These are phyloP conservation scores for Plumapathes pennacea DNA, from an alignment of 92 coral and sea anemone species.

Conservation along the genomic window DNA sequence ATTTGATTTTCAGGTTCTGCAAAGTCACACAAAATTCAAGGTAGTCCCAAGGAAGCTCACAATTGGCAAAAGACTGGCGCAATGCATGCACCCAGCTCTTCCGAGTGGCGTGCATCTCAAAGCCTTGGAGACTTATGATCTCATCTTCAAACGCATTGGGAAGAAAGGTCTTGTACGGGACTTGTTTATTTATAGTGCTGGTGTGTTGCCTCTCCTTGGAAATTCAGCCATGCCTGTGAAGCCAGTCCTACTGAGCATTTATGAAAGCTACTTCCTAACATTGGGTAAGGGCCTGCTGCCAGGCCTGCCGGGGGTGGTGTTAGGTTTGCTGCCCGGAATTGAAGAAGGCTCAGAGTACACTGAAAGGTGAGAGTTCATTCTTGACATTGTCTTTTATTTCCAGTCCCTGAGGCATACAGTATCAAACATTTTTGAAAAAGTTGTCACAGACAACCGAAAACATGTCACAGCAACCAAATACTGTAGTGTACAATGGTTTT, in stretches of 20 bases:
- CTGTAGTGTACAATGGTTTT: no score
- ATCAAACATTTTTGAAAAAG: no score
- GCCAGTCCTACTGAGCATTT: slow-evolving; percentile 80
- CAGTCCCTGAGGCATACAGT: no score
- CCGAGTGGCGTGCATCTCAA: slow-evolving; percentile 96
- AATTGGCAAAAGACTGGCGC: slow-evolving; percentile 85
- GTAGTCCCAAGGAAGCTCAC: slow-evolving; percentile 89
- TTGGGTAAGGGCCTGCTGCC: slow-evolving; percentile 86
- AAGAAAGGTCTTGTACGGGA: slow-evolving; percentile 88
- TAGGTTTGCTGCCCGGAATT: slow-evolving; percentile 90
- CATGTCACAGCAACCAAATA: no score
- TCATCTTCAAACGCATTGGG: slow-evolving; percentile 87
- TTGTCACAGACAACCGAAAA: no score
- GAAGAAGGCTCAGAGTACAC: slow-evolving; percentile 98
- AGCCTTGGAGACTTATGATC: slow-evolving; percentile 88
- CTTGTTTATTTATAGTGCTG: slow-evolving; percentile 85
- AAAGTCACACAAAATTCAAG: slow-evolving; percentile 75
- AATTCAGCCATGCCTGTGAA: slow-evolving; percentile 95
- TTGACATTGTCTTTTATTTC: no score
- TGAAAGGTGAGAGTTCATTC: slow-evolving; percentile 89
- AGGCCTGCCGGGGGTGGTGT: slow-evolving; percentile 76
- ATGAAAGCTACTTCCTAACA: slow-evolving; percentile 79
- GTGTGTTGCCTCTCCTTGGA: slow-evolving; percentile 87
- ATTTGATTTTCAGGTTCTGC: slow-evolving; percentile 51
- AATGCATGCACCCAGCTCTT: slow-evolving; percentile 91